A percentile compares a stretch with the other conserved stretches of the same genome.
These are phyloP conservation scores for Drosophila algonquin DNA, from an alignment of 2,888 invertebrate species.

Conservation along the genomic window DNA sequence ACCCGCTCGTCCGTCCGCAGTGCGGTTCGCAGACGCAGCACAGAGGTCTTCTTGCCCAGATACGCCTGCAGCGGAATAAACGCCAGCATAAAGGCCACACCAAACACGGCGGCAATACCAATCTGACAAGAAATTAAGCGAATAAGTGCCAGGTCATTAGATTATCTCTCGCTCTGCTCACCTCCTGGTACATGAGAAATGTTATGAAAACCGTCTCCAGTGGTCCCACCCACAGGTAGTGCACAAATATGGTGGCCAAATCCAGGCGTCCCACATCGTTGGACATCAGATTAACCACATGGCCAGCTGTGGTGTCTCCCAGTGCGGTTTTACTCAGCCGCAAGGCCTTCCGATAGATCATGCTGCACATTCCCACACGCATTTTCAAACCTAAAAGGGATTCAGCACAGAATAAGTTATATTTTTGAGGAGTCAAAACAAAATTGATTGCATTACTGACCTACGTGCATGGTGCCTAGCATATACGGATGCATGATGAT, in stretches of 20 bases:
- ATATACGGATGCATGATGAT: conserved; percentile 94
- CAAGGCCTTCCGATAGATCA: conserved; percentile 88
- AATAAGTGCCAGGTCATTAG: neutral
- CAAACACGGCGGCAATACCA: conserved; percentile 85
- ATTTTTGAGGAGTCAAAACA: neutral
- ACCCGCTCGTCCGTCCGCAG: conserved; percentile 94
- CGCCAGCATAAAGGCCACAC: conserved; percentile 86
- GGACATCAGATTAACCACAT: conserved; percentile 94
- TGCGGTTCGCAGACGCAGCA: conserved; percentile 91
- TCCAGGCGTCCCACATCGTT: conserved; percentile 93
- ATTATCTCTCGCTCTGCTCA: conserved; percentile 61
- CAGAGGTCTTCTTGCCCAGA: conserved; percentile 91
- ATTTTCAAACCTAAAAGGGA: conserved; percentile 85
- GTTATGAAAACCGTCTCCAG: conserved; percentile 92
- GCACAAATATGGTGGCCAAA: conserved; percentile 91
- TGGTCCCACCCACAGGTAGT: conserved; percentile 96
- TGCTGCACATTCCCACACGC: conserved; percentile 88
- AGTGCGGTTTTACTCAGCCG: conserved; percentile 89
- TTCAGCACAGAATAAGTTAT: neutral
- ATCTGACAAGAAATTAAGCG: conserved; percentile 82
- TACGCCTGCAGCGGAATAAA: conserved; percentile 91
- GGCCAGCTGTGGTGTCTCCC: conserved; percentile 90
- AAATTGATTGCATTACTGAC: conserved; percentile 79
- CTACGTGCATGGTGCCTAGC: conserved; percentile 88
- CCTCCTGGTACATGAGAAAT: conserved; percentile 89